Conservation (phyloP, 2,888 invertebrate genomes). For the Heliconius aoede region DNA sequence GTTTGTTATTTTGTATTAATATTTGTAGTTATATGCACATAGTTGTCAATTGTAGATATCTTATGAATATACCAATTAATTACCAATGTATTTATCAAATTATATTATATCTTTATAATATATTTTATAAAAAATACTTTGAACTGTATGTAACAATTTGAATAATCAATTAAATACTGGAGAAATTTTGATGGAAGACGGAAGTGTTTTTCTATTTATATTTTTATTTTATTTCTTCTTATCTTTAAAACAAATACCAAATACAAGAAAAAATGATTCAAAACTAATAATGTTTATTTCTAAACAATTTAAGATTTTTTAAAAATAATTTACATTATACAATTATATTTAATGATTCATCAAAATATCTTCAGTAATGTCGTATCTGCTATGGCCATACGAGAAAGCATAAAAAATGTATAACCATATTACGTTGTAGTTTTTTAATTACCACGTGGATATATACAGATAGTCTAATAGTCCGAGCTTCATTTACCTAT, state of each 20-base stretch:
- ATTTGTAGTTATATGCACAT: slow-evolving; percentile 49
- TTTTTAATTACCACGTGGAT: neutral
- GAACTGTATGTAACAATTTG: neutral
- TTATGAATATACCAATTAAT: slow-evolving; percentile 52
- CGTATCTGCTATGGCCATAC: slow-evolving; percentile 4
- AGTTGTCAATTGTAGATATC: slow-evolving; percentile 58
- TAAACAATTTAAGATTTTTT: neutral
- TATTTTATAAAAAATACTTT: slow-evolving; percentile 7
- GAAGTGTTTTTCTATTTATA: neutral
- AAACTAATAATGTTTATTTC: neutral
- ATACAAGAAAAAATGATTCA: neutral
- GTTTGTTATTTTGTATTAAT: slow-evolving; percentile 46
- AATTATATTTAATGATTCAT: neutral
- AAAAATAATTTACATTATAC: too few species aligned
- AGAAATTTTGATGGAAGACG: slow-evolving; percentile 11
- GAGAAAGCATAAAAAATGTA: neutral
- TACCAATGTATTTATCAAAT: slow-evolving; percentile 45
- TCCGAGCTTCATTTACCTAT: slow-evolving; percentile 46
- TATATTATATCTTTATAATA: slow-evolving; percentile 16
- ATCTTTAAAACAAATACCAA: neutral
- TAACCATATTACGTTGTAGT: neutral
- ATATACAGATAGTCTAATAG: slow-evolving; percentile 24
- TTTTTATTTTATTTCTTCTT: neutral
- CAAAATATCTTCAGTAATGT: slow-evolving; percentile 4
- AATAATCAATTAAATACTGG: neutral